Conservation (phyloP, 1,140 invertebrate species). For the Pseudomyrmex cubaensis region DNA sequence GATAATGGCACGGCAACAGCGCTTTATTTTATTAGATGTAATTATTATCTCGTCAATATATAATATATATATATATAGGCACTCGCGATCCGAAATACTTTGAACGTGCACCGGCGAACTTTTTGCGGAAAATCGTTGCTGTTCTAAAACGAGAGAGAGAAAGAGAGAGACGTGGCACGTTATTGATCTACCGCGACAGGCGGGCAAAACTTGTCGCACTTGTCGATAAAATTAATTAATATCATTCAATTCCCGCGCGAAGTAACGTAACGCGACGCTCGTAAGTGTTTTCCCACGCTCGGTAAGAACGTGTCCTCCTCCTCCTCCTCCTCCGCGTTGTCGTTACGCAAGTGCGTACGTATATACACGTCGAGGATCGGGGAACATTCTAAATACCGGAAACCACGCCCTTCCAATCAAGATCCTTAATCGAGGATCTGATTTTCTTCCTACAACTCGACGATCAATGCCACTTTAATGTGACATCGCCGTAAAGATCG, state of each 20-base stretch:
- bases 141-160: constrained; percentile 4
- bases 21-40: not conserved
- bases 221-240: constrained; percentile 40
- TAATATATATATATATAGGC: not conserved
- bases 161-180: not conserved
- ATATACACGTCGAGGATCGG: constrained; percentile 59
- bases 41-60: constrained; percentile 7
- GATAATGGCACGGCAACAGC: not conserved
- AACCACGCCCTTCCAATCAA: constrained; percentile 67
- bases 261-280: constrained; percentile 23
- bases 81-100: constrained; percentile 5
- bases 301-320: constrained; percentile 26
- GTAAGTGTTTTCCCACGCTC: constrained; percentile 46
- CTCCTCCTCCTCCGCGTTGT: constrained; percentile 22
- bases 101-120: not conserved
- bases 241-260: constrained; percentile 14
- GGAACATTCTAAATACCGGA: constrained; percentile 68
- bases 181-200: constrained; percentile 10
- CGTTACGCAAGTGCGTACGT: constrained; percentile 65
- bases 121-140: not conserved
- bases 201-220: constrained; percentile 4
- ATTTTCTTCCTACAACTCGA: constrained; percentile 22
- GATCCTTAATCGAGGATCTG: constrained; percentile 62
- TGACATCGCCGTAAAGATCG: constrained; percentile 7
- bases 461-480: constrained; percentile 40